A percentile compares a stretch with the other conserved stretches of the same genome.
Evolutionary conservation across 2,113 vertebrate species (phyloP).

Genomic region (Zosterops pallidus): DNA sequence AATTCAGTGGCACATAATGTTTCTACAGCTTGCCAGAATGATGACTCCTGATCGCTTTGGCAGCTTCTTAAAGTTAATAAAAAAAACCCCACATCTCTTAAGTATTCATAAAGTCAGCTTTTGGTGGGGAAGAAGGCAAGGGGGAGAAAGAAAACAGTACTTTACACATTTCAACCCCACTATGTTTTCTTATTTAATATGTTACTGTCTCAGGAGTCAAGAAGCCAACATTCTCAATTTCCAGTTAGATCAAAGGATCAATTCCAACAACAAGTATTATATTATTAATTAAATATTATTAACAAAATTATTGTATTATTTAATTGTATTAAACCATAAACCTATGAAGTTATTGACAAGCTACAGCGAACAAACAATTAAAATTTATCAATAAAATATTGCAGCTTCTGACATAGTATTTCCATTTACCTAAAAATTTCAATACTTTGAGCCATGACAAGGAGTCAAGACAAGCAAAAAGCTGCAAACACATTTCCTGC

Average conservation of each 20-base stretch:
- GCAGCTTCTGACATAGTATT: not conserved
- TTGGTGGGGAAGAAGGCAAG: not conserved
- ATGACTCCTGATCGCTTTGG: not conserved
- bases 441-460: not conserved
- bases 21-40: not conserved
- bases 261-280: not conserved
- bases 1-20: not conserved
- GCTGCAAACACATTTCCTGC: not conserved
- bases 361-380: not conserved
- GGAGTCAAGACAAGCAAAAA: not conserved
- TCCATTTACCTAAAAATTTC: not conserved
- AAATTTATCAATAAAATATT: not conserved
- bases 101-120: not conserved
- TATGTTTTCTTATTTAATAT: not conserved
- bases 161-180: not conserved
- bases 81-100: not conserved
- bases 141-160: not conserved
- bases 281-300: not conserved
- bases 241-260: not conserved
- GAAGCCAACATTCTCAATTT: not conserved
- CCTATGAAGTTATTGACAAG: not conserved
- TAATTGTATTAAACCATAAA: not conserved
- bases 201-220: not conserved
- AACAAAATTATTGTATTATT: not conserved
- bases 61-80: not conserved